phyloP scores from a whole-genome alignment of 37 sponge, comb jelly and placozoan species.

The Hormiphora californensis region DNA sequence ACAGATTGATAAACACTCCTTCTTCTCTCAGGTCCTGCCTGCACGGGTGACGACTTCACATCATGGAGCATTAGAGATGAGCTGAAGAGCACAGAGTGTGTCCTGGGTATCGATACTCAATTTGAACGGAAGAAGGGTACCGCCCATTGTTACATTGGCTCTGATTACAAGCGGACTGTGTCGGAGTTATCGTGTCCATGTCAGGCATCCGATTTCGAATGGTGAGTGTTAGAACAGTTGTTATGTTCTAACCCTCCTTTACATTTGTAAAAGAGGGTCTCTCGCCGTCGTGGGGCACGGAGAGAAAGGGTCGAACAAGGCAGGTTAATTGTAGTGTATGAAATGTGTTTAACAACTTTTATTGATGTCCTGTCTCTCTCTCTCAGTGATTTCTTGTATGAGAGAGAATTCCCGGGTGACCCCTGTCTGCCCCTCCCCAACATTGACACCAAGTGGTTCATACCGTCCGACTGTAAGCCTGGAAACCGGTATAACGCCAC shows the following conservation, averaged over 20 bases:
- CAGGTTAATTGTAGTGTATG: too few relatives aligned
- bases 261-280: too few relatives aligned
- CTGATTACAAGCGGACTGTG: neutral
- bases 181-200: conserved; percentile 3
- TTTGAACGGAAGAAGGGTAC: conserved; percentile 6
- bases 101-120: conserved; percentile 7
- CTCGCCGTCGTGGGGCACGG: too few relatives aligned
- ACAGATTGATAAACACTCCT: too few relatives aligned
- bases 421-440: neutral
- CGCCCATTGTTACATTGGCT: conserved; percentile 21
- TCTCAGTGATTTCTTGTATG: conserved; percentile 33
- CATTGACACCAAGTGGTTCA: neutral
- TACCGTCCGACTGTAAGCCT: conserved; percentile 50
- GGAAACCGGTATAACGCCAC: conserved; percentile 10
- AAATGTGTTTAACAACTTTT: too few relatives aligned
- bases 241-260: too few relatives aligned
- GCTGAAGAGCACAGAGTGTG: conserved; percentile 42
- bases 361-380: too few relatives aligned
- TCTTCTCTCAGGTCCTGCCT: neutral
- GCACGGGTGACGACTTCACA: neutral
- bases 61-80: conserved; percentile 24
- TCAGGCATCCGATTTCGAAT: conserved; percentile 42
- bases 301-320: too few relatives aligned
- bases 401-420: neutral
- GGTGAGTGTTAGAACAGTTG: neutral